Evolutionary conservation across 2,888 invertebrate species (phyloP), one percentile per base, ranked within the genome.

Genomic region (Caenorhabditis drosophilae): DNA sequence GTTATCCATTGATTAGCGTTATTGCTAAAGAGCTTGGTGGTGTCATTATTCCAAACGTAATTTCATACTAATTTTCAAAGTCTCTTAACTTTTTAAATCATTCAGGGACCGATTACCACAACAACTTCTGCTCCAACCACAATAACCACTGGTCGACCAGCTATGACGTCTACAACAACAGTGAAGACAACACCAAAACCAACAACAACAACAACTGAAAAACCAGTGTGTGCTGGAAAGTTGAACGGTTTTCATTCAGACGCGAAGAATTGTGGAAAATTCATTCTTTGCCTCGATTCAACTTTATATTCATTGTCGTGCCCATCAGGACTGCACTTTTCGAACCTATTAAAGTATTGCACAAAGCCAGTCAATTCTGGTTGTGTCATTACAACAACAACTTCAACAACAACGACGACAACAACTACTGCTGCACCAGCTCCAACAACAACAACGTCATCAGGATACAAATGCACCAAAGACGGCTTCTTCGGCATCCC

Each of bases 401-500:
- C 58, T 12, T 45, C 58, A 12, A 52, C 56, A 9, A 45, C 66
- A 34, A 50, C 67, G 2, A 47, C 61, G 12, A 44, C 73, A 20
- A 54, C 62, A 1, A 51, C 59, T 1, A 64, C 56, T 1, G 54
- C 61, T 15, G 27, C 56, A 12, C 47, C 67, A 25, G 53, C 61
- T 7, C 46, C 59, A 15, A 60, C 46, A 9, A 62, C 62, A 4
- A 53, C 62, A 1, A 45, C 52, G 25, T 15, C 55, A 16, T 47
- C 27, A 4, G 22, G 60, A 20, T 82, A 80, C 67, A 57, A 57
- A 16, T 82, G 82, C 59, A 51, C 58, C 1, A 46, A 62, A 4
- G 82, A 82, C 36, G 82, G 82, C 4, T 82, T 82, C 62, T 82
- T 71, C 53, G 64, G 74, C 4, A 79, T 81, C 50, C 69, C 73